Conservation (phyloP, 2,888 invertebrate genomes). For the Nesidiocoris tenuis region DNA sequence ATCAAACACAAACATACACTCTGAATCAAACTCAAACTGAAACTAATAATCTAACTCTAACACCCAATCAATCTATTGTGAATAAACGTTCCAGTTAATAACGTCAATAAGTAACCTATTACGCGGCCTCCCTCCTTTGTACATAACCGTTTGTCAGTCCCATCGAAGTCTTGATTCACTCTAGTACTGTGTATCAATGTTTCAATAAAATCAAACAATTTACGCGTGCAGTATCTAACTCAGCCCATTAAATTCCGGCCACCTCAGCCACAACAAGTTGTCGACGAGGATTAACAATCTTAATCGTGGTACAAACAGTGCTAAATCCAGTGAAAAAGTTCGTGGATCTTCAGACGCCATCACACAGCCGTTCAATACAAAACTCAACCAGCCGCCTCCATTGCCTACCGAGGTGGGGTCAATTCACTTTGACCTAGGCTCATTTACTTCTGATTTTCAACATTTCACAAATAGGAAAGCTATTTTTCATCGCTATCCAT, state of each 20-base stretch:
- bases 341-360: neutral
- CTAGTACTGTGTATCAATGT: too few relatives aligned
- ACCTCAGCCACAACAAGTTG: conserved; percentile 19
- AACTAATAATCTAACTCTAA: too few relatives aligned
- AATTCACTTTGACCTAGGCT: neutral
- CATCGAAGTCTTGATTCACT: too few relatives aligned
- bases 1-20: too few relatives aligned
- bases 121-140: neutral
- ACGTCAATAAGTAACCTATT: too few relatives aligned
- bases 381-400: neutral
- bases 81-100: neutral
- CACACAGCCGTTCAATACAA: neutral
- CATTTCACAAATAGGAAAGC: neutral
- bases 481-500: neutral
- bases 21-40: too few relatives aligned
- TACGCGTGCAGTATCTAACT: neutral
- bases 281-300: conserved; percentile 13
- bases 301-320: neutral
- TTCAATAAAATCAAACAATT: too few relatives aligned
- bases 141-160: neutral
- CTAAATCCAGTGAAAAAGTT: neutral
- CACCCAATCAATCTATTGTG: too few relatives aligned
- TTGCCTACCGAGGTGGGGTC: neutral
- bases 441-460: neutral
- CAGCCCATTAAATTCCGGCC: neutral